Evolutionary conservation across 2,797 vertebrate species (phyloP).

Genomic region (Margarornis squamiger): DNA sequence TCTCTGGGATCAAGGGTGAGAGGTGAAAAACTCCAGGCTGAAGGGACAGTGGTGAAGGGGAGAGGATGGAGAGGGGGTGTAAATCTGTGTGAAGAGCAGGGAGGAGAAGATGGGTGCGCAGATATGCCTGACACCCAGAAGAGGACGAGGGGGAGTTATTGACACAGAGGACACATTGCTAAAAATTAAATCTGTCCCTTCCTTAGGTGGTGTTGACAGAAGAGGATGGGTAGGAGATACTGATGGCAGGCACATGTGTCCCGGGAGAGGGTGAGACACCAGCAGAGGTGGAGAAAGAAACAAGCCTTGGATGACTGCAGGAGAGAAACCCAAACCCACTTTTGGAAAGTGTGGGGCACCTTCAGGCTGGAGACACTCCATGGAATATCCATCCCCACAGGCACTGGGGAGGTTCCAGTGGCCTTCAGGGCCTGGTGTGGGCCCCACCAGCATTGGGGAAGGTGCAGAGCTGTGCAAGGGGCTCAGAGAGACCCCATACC

Average conservation of each 20-base stretch:
- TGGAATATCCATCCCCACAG: background rate
- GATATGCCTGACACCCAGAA: background rate
- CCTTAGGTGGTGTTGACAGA: constrained; percentile 61
- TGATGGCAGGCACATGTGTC: constrained; percentile 19
- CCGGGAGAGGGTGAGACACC: constrained; percentile 15
- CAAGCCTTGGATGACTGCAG: background rate
- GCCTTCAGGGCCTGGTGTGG: background rate
- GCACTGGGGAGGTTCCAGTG: fast-evolving
- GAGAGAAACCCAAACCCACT: background rate
- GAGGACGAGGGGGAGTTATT: constrained; percentile 7
- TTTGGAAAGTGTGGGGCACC: background rate
- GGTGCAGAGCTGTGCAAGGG: background rate
- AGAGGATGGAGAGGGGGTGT: background rate
- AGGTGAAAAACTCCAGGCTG: background rate
- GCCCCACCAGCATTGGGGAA: fast-evolving
- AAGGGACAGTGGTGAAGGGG: background rate
- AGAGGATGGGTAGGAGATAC: constrained; percentile 49
- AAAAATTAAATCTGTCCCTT: constrained; percentile 63
- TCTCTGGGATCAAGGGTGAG: background rate
- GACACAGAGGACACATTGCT: constrained; percentile 26
- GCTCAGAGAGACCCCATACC: background rate
- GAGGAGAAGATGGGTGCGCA: constrained; percentile 14
- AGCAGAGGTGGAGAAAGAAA: background rate
- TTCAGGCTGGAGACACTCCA: background rate
- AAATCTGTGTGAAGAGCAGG: background rate